Conservation (phyloP, 2,113 vertebrate species). For the Cercopithecus mona region DNA sequence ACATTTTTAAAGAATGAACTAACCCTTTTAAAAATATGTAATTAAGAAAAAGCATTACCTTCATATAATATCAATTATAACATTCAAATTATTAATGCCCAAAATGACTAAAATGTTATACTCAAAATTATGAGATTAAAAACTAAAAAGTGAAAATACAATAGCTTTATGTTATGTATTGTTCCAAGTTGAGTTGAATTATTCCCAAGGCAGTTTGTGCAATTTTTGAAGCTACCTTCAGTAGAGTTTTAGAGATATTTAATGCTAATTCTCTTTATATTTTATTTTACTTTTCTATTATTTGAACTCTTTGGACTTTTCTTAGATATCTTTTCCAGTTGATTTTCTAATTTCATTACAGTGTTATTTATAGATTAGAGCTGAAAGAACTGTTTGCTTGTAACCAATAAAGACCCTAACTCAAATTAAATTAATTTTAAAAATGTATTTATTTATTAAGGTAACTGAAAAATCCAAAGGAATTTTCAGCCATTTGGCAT, state of each 20-base stretch:
- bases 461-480: background rate
- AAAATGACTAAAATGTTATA: background rate
- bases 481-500: background rate
- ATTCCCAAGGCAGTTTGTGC: background rate
- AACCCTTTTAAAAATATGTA: background rate
- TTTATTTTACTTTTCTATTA: slow-evolving; percentile 8
- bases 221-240: slow-evolving; percentile 26
- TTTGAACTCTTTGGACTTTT: slow-evolving; percentile 14
- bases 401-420: background rate
- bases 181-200: background rate
- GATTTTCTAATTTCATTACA: background rate
- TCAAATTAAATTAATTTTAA: background rate
- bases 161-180: background rate
- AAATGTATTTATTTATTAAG: background rate
- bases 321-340: background rate
- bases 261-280: slow-evolving; percentile 30
- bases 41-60: background rate
- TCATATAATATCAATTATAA: slow-evolving; percentile 9
- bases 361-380: background rate
- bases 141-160: background rate
- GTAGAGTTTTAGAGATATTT: background rate
- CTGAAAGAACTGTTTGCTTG: background rate
- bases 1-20: background rate
- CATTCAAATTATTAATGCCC: background rate
- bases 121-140: slow-evolving; percentile 28